Evolutionary conservation across 1,140 invertebrate genomes (phyloP).

Genomic region (Cyrtorhinus lividipennis): DNA sequence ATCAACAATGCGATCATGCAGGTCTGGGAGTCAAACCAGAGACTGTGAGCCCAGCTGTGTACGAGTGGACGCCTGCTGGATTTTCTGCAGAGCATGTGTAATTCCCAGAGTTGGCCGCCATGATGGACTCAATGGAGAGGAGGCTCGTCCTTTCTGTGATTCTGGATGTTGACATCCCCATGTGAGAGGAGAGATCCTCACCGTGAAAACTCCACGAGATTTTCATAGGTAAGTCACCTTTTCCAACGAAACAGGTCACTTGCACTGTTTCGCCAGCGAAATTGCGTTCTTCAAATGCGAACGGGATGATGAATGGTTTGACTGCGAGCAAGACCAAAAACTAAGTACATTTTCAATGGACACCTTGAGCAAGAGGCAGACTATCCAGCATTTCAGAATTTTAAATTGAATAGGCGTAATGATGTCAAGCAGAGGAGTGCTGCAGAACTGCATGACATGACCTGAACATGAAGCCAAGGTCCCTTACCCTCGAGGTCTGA

Average conservation of each 20-base stretch:
- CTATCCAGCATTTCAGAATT: no score
- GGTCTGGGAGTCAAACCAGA: constrained; percentile 24
- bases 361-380: no score
- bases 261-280: constrained; percentile 28
- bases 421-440: no score
- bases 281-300: constrained; percentile 42
- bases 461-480: no score
- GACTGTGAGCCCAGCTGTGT: constrained; percentile 23
- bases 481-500: no score
- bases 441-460: no score
- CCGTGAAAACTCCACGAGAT: constrained; percentile 52
- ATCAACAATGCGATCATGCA: no score
- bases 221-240: constrained; percentile 52
- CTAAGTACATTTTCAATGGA: constrained; percentile 4
- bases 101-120: constrained; percentile 36
- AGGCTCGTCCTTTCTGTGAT: constrained; percentile 43
- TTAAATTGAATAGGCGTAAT: no score
- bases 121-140: constrained; percentile 32
- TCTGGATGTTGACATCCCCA: constrained; percentile 45
- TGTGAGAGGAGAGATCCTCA: constrained; percentile 19
- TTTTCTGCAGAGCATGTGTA: constrained; percentile 53
- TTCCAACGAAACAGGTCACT: constrained; percentile 54
- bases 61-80: constrained; percentile 39
- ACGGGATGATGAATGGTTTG: constrained; percentile 43
- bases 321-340: no score